A percentile compares a stretch with the other conserved stretches of the same genome.
Evolutionary conservation across 30 jellyfish, hydroid and myxozoan species (phyloP).

Genomic region (Turritopsis rubra): DNA sequence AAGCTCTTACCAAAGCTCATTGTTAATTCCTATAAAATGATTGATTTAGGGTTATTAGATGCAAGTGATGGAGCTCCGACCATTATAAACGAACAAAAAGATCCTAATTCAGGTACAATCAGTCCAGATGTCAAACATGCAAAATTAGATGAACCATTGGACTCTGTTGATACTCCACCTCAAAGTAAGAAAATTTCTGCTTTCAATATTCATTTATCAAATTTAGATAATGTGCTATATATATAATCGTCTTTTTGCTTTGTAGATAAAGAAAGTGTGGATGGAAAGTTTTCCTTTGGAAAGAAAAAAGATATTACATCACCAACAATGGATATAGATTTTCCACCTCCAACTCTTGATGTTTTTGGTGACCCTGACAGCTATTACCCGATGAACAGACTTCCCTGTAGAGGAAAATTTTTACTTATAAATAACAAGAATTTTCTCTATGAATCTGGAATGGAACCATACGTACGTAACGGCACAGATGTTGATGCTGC

Average conservation of each 20-base stretch:
- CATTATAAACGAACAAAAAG: slow-evolving; percentile 4
- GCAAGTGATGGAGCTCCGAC: slow-evolving; percentile 16
- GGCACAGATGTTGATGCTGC: slow-evolving; percentile 96
- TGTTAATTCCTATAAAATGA: not conserved
- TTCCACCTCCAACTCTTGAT: slow-evolving; percentile 13
- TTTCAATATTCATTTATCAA: not conserved
- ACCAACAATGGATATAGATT: slow-evolving; percentile 4
- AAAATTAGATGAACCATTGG: not conserved
- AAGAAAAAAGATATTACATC: not conserved
- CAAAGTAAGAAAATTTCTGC: not conserved
- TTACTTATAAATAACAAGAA: slow-evolving; percentile 65
- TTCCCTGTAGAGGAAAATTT: slow-evolving; percentile 70
- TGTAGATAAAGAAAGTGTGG: slow-evolving; percentile 3
- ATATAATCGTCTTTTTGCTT: not conserved
- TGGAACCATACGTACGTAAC: slow-evolving; percentile 84
- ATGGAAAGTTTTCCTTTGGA: not conserved
- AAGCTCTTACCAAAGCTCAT: too few relatives aligned
- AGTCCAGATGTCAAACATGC: slow-evolving; percentile 9
- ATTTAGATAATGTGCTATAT: not conserved
- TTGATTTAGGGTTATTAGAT: not conserved
- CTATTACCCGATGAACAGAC: slow-evolving; percentile 61
- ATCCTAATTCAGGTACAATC: not conserved
- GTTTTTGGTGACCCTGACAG: slow-evolving; percentile 43
- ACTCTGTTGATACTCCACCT: slow-evolving; percentile 26
- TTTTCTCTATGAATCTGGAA: slow-evolving; percentile 84